phyloP scores from a whole-genome alignment of 2,888 invertebrate genomes.

The Lasioglossum villosulum region DNA sequence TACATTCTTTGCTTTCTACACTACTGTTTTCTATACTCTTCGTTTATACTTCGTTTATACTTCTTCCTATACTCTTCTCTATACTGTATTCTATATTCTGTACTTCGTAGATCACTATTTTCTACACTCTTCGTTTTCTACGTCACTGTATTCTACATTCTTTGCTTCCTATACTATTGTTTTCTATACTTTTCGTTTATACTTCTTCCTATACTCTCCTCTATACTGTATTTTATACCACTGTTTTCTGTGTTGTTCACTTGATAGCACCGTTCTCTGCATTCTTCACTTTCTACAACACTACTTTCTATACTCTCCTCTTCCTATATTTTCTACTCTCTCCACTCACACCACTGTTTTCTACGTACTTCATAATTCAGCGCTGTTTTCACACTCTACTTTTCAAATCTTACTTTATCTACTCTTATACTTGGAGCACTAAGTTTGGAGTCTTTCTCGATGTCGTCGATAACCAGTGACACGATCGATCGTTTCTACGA shows the following conservation, averaged over 20 bases:
- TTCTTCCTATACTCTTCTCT: neutral
- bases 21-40: neutral
- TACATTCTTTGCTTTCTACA: neutral
- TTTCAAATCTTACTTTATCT: neutral
- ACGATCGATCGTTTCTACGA: constrained; percentile 5
- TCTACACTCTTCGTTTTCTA: neutral
- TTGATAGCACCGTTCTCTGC: neutral
- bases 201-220: neutral
- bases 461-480: constrained; percentile 27
- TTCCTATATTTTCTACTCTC: neutral
- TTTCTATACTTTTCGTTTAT: no score
- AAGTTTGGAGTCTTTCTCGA: constrained; percentile 12
- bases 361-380: neutral
- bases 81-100: neutral
- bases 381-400: neutral
- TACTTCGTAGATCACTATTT: neutral
- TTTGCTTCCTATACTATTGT: no score
- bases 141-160: neutral
- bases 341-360: neutral
- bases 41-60: no score
- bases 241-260: neutral
- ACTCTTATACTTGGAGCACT: neutral
- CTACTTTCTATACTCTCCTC: neutral
- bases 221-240: neutral
- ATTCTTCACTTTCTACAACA: neutral